Conservation (phyloP, 2,113 vertebrate genomes). For the Speoplatyrhinus poulsoni region DNA sequence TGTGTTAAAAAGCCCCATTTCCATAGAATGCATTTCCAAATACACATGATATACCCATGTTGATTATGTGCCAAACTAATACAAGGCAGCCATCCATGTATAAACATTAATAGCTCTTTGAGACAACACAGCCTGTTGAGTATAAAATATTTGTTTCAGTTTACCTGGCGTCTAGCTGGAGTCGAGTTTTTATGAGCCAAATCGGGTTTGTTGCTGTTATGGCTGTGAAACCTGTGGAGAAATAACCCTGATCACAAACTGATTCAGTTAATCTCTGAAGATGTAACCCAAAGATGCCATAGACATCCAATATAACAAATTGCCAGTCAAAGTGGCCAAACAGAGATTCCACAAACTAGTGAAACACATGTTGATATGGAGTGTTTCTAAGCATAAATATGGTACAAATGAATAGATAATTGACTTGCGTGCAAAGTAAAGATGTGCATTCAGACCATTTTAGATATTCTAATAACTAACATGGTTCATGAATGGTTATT, state of each 20-base stretch:
- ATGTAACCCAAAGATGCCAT: neutral
- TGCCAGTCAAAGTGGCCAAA: slow-evolving; percentile 6
- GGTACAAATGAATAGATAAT: slow-evolving; percentile 7
- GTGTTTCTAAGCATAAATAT: neutral
- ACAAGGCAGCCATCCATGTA: too few species aligned
- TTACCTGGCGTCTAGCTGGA: slow-evolving; percentile 97
- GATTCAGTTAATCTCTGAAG: slow-evolving; percentile 27
- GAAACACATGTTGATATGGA: neutral
- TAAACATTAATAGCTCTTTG: neutral
- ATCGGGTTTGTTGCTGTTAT: slow-evolving; percentile 98
- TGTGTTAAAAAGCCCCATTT: neutral
- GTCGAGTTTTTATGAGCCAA: slow-evolving; percentile 97
- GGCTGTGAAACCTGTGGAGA: slow-evolving; percentile 91
- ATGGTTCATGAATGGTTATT: too few species aligned
- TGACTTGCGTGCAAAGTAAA: too few species aligned
- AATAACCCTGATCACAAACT: slow-evolving; percentile 40
- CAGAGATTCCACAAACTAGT: slow-evolving; percentile 5
- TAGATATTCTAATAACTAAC: too few species aligned
- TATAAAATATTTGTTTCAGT: neutral
- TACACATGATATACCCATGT: too few species aligned
- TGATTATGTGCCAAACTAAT: too few species aligned
- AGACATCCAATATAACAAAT: neutral
- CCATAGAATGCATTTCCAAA: too few species aligned
- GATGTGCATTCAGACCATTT: too few species aligned
- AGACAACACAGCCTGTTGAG: neutral